Evolutionary conservation across 92 coral and sea anemone species (phyloP).

Genomic region (Palythoa grandiflora): DNA sequence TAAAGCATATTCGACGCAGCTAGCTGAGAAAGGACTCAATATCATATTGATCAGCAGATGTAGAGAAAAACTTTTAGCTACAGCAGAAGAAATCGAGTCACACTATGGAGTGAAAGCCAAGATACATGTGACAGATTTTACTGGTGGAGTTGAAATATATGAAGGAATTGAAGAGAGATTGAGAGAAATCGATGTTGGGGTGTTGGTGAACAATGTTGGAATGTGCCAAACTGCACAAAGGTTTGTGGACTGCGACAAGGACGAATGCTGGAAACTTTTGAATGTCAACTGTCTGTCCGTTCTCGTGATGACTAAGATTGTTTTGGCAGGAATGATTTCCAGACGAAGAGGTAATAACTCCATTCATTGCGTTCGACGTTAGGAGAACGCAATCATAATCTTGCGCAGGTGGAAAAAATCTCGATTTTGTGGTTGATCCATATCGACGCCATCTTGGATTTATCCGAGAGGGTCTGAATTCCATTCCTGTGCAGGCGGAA

Average conservation of each 20-base stretch:
- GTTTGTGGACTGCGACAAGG: constrained; percentile 72
- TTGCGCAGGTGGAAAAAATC: too few relatives aligned
- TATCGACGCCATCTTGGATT: too few relatives aligned
- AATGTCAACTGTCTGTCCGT: constrained; percentile 82
- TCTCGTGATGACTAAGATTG: constrained; percentile 77
- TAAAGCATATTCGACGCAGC: constrained; percentile 13
- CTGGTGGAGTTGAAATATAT: constrained; percentile 82
- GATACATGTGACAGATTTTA: constrained; percentile 86
- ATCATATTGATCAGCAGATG: constrained; percentile 32
- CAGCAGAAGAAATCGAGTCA: constrained; percentile 76
- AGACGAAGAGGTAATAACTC: constrained; percentile 54
- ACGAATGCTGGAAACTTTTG: constrained; percentile 74
- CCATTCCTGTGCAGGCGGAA: too few relatives aligned
- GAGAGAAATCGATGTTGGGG: constrained; percentile 82
- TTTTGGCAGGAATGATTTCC: constrained; percentile 84
- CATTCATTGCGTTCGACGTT: too few relatives aligned
- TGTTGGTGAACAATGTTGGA: constrained; percentile 87
- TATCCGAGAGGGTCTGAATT: too few relatives aligned
- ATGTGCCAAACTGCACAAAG: constrained; percentile 68
- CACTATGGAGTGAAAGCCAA: constrained; percentile 72
- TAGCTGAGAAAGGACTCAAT: constrained; percentile 15
- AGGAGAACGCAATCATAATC: too few relatives aligned
- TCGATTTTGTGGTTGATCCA: too few relatives aligned
- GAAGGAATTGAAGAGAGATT: constrained; percentile 75
- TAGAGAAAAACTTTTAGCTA: constrained; percentile 76